Conservation (phyloP, 2,113 vertebrate species). For the Copsychus sechellarum region DNA sequence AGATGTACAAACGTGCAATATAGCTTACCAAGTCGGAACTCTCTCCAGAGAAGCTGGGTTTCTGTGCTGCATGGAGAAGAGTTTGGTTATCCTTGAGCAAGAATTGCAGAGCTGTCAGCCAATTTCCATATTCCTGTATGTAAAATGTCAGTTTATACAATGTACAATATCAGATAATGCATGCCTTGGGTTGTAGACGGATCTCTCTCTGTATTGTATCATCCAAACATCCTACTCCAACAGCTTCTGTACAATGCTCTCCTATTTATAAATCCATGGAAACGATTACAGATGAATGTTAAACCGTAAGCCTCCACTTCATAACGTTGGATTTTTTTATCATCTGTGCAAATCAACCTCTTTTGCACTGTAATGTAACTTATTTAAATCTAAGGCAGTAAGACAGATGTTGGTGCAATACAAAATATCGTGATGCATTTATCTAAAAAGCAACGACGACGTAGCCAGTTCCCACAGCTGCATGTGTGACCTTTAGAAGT, state of each 20-base stretch:
- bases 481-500: conserved; percentile 80
- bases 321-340: conserved; percentile 76
- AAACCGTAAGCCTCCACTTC: conserved; percentile 79
- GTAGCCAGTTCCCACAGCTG: conserved; percentile 69
- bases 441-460: conserved; percentile 37
- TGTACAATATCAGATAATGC: conserved; percentile 85
- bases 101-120: conserved; percentile 72
- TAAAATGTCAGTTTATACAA: conserved; percentile 78
- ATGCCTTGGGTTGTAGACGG: conserved; percentile 87
- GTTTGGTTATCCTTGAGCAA: conserved; percentile 69
- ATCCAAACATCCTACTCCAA: conserved; percentile 78
- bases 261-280: conserved; percentile 77
- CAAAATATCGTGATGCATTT: conserved; percentile 78
- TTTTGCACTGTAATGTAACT: conserved; percentile 87
- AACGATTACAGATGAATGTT: conserved; percentile 77
- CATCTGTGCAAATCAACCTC: conserved; percentile 80
- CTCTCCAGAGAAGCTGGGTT: conserved; percentile 70
- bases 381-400: conserved; percentile 82
- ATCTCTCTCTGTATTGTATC: conserved; percentile 80
- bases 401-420: conserved; percentile 81
- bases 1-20: conserved; percentile 77
- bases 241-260: conserved; percentile 87
- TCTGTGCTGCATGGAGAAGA: conserved; percentile 80
- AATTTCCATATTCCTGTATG: conserved; percentile 74
- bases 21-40: conserved; percentile 57